Percentiles rank a stretch among this genome's conserved stretches.
Conservation (phyloP, 2,888 invertebrate species). For the Diloba caeruleocephala region DNA sequence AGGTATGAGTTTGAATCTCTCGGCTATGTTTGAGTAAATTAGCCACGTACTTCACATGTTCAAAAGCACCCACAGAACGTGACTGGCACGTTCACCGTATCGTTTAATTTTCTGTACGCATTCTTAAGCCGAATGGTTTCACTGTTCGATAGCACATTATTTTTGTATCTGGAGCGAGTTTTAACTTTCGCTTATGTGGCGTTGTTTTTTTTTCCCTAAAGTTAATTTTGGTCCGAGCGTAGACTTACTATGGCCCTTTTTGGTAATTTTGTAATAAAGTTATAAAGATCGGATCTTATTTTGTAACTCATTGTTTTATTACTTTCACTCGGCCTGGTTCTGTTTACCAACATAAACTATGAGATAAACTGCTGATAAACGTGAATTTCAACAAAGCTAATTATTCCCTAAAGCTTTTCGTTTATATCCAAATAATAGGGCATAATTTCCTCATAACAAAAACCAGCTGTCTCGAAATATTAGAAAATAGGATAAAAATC, state of each 20-base stretch:
- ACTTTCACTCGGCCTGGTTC: conserved; percentile 51
- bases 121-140: conserved; percentile 72
- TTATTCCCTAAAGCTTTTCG: background rate
- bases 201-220: conserved; percentile 51
- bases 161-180: conserved; percentile 74
- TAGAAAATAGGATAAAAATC: conserved; percentile 77
- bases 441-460: conserved; percentile 10
- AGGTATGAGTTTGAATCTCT: background rate
- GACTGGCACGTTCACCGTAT: conserved; percentile 47
- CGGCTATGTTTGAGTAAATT: conserved; percentile 37
- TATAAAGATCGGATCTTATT: conserved; percentile 26
- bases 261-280: conserved; percentile 37
- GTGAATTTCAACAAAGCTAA: background rate
- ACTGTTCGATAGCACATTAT: conserved; percentile 78
- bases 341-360: conserved; percentile 12
- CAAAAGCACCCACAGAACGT: conserved; percentile 46
- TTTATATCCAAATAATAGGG: conserved; percentile 3
- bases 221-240: conserved; percentile 30
- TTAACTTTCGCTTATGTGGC: conserved; percentile 72
- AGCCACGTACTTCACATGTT: conserved; percentile 57
- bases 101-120: conserved; percentile 70
- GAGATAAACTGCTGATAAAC: conserved; percentile 6
- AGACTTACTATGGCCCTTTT: conserved; percentile 38
- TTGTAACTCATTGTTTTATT: conserved; percentile 37
- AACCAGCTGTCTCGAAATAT: conserved; percentile 51